phyloP scores from a whole-genome alignment of 2,797 vertebrate genomes.

The Synanceia verrucosa region DNA sequence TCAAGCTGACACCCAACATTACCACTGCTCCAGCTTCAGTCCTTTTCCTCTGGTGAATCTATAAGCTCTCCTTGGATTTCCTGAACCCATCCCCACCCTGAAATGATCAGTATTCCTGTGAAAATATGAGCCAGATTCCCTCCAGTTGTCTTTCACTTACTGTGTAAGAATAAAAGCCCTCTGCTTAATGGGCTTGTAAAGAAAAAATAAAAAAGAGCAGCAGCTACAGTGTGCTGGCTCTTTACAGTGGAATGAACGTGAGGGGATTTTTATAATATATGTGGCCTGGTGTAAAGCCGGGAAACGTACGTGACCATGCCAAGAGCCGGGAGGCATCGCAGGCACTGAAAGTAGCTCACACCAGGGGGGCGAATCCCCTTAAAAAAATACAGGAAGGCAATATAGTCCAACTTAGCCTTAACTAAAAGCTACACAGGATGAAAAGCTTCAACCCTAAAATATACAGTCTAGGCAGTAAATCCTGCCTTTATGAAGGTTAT shows the following conservation, averaged over 20 bases:
- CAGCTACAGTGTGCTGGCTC: conserved; percentile 22
- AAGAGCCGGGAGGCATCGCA: conserved; percentile 13
- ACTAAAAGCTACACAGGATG: conserved; percentile 12
- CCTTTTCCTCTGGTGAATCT: conserved; percentile 17
- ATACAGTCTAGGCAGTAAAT: background rate
- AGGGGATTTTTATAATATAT: conserved; percentile 32
- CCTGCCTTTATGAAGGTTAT: background rate
- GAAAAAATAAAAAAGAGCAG: conserved; percentile 57
- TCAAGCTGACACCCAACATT: conserved; percentile 42
- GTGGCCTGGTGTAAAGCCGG: conserved; percentile 24
- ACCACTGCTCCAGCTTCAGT: conserved; percentile 24
- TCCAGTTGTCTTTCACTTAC: conserved; percentile 7
- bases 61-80: background rate
- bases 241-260: conserved; percentile 28
- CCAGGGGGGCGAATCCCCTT: background rate
- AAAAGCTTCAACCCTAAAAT: background rate
- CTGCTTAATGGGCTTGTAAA: conserved; percentile 57
- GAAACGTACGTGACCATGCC: conserved; percentile 23
- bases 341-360: conserved; percentile 9
- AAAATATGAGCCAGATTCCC: conserved; percentile 21
- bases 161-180: conserved; percentile 29
- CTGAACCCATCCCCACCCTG: background rate
- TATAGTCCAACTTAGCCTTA: conserved; percentile 12
- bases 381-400: conserved; percentile 1
- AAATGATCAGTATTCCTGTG: conserved; percentile 26